These are phyloP conservation scores for Proteles cristata DNA, from an alignment of 2,113 vertebrate genomes.

Conservation along the genomic window DNA sequence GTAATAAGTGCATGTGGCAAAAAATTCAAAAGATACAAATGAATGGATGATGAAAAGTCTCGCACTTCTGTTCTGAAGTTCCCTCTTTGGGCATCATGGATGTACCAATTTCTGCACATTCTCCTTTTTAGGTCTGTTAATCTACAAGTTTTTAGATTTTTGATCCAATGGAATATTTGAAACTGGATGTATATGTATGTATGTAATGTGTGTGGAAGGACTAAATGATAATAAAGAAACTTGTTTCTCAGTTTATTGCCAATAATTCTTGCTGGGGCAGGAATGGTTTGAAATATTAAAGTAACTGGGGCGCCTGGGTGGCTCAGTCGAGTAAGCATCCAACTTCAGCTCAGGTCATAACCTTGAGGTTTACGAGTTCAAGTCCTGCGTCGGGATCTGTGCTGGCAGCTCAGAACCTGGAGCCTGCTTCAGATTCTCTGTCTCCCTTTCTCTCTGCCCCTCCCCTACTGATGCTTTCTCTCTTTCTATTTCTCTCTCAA, in stretches of 20 bases:
- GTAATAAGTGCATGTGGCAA: slow-evolving; percentile 17
- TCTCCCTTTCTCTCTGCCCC: no score
- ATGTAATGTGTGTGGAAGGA: background rate
- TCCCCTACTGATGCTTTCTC: no score
- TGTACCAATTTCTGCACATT: background rate
- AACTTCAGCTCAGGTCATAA: no score
- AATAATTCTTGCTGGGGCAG: slow-evolving; percentile 29
- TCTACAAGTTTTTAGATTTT: slow-evolving; percentile 43
- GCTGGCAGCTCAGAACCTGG: no score
- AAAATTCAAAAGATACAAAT: background rate
- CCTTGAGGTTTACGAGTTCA: no score
- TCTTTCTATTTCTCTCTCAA: no score
- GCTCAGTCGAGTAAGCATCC: no score
- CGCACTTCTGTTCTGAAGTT: background rate
- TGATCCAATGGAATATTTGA: slow-evolving; percentile 48
- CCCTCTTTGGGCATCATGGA: background rate
- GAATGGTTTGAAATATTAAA: slow-evolving; percentile 45
- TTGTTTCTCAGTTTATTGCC: background rate
- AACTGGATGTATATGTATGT: background rate
- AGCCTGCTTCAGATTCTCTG: no score
- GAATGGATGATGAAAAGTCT: background rate
- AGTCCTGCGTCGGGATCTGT: no score
- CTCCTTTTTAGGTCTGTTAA: slow-evolving; percentile 27
- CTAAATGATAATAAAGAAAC: slow-evolving; percentile 56
- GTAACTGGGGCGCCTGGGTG: background rate